A percentile compares a stretch with the other conserved stretches of the same genome.
phyloP scores from a whole-genome alignment of 1,140 invertebrate genomes.

The Calephelis nemesis region DNA sequence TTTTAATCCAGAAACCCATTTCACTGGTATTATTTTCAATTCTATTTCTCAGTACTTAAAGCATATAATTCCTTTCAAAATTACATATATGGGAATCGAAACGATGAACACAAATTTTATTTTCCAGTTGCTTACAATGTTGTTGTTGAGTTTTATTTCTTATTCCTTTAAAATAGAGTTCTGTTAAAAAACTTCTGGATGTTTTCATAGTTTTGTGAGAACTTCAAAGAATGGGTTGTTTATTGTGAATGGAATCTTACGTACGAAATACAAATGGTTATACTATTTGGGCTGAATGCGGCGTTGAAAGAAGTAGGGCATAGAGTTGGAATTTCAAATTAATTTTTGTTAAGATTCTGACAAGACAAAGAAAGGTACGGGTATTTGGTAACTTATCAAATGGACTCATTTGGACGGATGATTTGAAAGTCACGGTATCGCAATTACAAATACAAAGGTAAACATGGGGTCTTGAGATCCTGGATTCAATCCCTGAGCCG shows the following conservation, averaged over 20 bases:
- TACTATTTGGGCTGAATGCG: slow-evolving; percentile 52
- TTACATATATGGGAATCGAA: slow-evolving; percentile 1
- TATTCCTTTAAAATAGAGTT: slow-evolving; percentile 30
- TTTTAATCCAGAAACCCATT: background rate
- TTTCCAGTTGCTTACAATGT: slow-evolving; percentile 21
- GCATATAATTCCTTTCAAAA: slow-evolving; percentile 1
- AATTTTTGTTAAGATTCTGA: background rate
- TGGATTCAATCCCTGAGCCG: no score
- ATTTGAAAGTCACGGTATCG: no score
- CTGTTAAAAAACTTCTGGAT: background rate
- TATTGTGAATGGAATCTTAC: slow-evolving; percentile 64
- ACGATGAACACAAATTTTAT: slow-evolving; percentile 29
- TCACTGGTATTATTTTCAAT: slow-evolving; percentile 12
- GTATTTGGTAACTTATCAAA: no score
- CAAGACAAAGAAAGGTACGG: background rate
- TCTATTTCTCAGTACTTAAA: slow-evolving; percentile 13
- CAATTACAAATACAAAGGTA: no score
- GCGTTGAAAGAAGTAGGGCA: background rate
- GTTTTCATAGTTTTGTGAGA: slow-evolving; percentile 21
- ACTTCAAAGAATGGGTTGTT: slow-evolving; percentile 61
- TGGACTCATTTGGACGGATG: no score
- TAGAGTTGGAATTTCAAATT: background rate
- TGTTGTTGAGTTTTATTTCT: slow-evolving; percentile 28
- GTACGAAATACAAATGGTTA: slow-evolving; percentile 55
- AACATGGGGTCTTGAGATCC: no score